These are phyloP conservation scores for Eumaeus atala DNA, from an alignment of 1,140 invertebrate species.

Conservation along the genomic window DNA sequence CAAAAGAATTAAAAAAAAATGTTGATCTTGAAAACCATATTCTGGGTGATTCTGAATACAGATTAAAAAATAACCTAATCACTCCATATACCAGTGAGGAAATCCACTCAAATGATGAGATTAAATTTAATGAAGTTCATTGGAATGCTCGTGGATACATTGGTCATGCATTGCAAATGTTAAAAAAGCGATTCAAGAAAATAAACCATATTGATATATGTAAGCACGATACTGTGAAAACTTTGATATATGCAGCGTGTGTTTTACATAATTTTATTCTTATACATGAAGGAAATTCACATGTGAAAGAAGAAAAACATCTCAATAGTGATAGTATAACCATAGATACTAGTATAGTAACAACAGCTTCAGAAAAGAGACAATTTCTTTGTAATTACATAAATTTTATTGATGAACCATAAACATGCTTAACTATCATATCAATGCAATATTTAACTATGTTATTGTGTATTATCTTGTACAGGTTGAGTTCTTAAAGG, in stretches of 20 bases:
- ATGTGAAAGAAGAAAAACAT: slow-evolving; percentile 50
- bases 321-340: slow-evolving; percentile 48
- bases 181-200: slow-evolving; percentile 53
- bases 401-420: slow-evolving; percentile 43
- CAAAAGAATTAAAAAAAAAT: slow-evolving; percentile 50
- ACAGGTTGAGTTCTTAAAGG: too few relatives aligned
- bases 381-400: slow-evolving; percentile 66
- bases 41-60: slow-evolving; percentile 55
- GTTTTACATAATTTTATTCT: slow-evolving; percentile 62
- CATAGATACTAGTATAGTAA: slow-evolving; percentile 52
- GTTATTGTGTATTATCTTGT: not conserved
- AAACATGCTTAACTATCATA: not conserved
- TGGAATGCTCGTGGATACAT: slow-evolving; percentile 54
- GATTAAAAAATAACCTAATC: slow-evolving; percentile 52
- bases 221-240: slow-evolving; percentile 40
- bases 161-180: slow-evolving; percentile 52
- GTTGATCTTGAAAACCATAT: slow-evolving; percentile 62
- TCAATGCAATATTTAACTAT: too few relatives aligned
- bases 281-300: slow-evolving; percentile 49
- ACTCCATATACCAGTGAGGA: slow-evolving; percentile 58
- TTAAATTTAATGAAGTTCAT: slow-evolving; percentile 62
- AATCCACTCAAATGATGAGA: slow-evolving; percentile 53
- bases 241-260: slow-evolving; percentile 49
- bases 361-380: slow-evolving; percentile 51
- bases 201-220: slow-evolving; percentile 52